Evolutionary conservation across 2,888 invertebrate genomes (phyloP), one percentile per base, ranked within the genome.

Genomic region (Matsumyia berberina): DNA sequence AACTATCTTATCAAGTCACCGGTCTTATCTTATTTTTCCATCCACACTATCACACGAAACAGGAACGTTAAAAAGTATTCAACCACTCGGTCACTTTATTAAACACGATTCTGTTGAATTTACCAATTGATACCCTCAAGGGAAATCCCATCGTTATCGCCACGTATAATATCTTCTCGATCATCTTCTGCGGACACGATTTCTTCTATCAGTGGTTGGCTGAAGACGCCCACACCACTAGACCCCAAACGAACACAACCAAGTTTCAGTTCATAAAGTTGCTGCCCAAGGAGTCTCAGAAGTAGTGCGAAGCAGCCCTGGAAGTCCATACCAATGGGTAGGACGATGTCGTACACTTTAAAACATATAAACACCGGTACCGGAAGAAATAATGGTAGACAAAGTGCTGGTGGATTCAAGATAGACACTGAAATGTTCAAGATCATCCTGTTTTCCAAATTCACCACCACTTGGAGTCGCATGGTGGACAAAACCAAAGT

Each of bases 321-420:
- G 3, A 73, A 73, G 12, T 73, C 73, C 0, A 15, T 35, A 3
- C 17, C 35, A 15, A 73, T 8, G 0, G 73, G 62, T 24, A 73
- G 7, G 3, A 62, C 53, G 1, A 73, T 53, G 15, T 73, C 42
- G 42, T 15, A 53, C 0, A 62, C 19, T 15, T 35, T 19, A 0
- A 73, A 33, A n/a, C 73, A 73, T 15, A 73, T 33, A 7, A 53
- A 42, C 8, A 73, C 12, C n/a, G 73, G 73, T 0, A 62, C 17
- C 5, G 73, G 53, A 1, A 73, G 24, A 4, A 55, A 42, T 5
- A n/a, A 55, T 12, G 55, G 55, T 11, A 67, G 19, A 33, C 67
- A 67, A 9, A 55, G 17, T 0, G 67, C 17, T n/a, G 53, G 55
- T 8, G 51, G 42, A 0, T 55, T 2, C 12, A 55, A 2, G 5